Base-by-base conservation (phyloP, 2,113 vertebrate species). In the Etheostoma spectabile region DNA sequence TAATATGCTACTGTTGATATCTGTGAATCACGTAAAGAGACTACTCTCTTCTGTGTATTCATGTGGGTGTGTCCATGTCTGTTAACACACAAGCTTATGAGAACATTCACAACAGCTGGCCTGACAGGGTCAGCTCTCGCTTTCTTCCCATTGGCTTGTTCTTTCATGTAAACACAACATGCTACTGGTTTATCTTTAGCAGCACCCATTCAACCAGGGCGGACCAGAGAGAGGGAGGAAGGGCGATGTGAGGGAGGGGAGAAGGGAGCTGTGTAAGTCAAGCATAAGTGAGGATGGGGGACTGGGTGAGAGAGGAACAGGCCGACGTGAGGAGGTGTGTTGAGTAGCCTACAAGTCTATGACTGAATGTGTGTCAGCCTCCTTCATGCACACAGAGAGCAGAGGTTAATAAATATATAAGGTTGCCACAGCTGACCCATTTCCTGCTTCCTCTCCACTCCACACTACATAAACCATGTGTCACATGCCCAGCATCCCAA, bases 101-200 rank as follows among this genome's bases (percentile, higher is more conserved):
- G 87, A 89, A 86, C 84, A 88, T 89, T 83, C 77, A 86, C 85
- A 92, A 87, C 93, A 93, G 91, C 87, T 92, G 92, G 81, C 79
- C 75, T 13, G 46, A 51, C 64, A 49, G 1, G 65, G 83, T 87
- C 91, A 83, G 86, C 74, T 61, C 46, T 56, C 14, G n/a, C 83
- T 77, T 75, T 79, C 85, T 74, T 90, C 82, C 61, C 76, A 83
- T 83, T 86, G 87, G 72, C 74, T 78, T 51, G 74, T 69, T 87
- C 74, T 5, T 14, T 82, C 88, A 60, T 76, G 82, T 88, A 90
- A 93, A 93, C 88, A 89, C 85, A 45, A 77, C 46, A 35, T 87
- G 80, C 69, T 81, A 46, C 85, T 86, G 88, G 91, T 91, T 91
- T 93, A 92, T 94, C 88, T 93, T 93, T 91, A 91, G 89, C 66